Evolutionary conservation across 2,888 invertebrate species (phyloP), one percentile per base, ranked within the genome.

Genomic region (Galerucella calmariensis): DNA sequence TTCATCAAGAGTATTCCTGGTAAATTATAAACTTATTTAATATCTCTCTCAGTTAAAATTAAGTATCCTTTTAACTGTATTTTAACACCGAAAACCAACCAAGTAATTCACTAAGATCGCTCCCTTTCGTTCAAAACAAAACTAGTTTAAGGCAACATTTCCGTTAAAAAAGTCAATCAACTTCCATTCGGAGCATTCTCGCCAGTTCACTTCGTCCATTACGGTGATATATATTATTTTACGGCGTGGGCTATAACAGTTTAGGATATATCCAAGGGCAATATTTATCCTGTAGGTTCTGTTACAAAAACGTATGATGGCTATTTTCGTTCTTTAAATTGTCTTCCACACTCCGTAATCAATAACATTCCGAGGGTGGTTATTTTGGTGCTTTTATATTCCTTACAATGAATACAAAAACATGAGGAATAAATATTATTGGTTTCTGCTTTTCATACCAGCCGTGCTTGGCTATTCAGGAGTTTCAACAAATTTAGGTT

Each of bases 261-360:
- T 78, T 72, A 73, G 78, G 78, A 76, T 73, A 78, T 75, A 76
- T 78, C 78, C 75, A 73, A 71, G 73, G 73, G 78, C 72, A 76
- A 76, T 76, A 76, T 76, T 76, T 78, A 78, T 78, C 75, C 73
- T 66, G 70, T 66, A 69, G 70, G 70, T 66, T 69, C 66, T 70
- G 69, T 71, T 68, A 70, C 74, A 75, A 75, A 78, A 78, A 78
- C 72, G 75, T 75, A 74, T 73, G 67, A 70, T 62, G 73, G 75
- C 74, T 70, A 75, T 77, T 77, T 75, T 73, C 75, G 73, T 66
- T 71, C 73, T 75, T 69, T 58, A 76, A 75, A 78, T 78, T 73
- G 72, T 78, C 75, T 78, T 76, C 71, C 63, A 66, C 68, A 66
- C 69, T 65, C 41, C 66, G 73, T 67, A 76, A 76, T 78, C 78